Evolutionary conservation across 2,113 vertebrate species (phyloP), one percentile per base, ranked within the genome.

Genomic region (Lepus europaeus): DNA sequence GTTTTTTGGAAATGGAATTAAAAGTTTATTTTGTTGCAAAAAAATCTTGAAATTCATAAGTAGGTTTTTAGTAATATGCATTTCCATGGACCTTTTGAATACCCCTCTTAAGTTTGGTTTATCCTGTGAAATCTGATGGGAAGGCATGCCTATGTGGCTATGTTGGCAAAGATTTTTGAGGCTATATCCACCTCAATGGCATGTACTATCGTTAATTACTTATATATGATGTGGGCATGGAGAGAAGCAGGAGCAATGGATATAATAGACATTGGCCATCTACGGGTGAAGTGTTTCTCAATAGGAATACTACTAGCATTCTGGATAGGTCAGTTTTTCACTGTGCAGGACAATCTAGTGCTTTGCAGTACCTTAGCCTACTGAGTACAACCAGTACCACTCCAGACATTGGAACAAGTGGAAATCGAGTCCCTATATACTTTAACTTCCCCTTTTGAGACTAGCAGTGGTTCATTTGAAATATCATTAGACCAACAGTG

Each of bases 141-240:
- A 85, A 53, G 56, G 14, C 64, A 39, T 73, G 23, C 11, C 25
- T 74, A 29, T 3, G 51, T 45, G 61, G 3, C 20, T 87, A 19
- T 23, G n/a, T 49, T 66, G 84, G 82, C 78, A 76, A 95, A 73
- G 77, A 80, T 33, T 87, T 59, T 76, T 80, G 85, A 90, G 27
- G 11, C 19, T 33, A 79, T 19, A n/a, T 45, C 3, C 31, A 88
- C 14, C 39, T 95, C 64, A 69, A 66, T 27, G 39, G 16, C 51
- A 9, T 87, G 6, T n/a, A 2, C 22, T 29, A 0, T 74, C 27
- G 14, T n/a, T 72, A 53, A 39, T 91, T 49, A 59, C 10, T n/a
- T 25, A 4, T 23, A n/a, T 7, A 53, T 9, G 6, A 4, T 31
- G 7, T 77, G 61, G 77, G 61, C 36, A 17, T 14, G 29, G 9